phyloP scores from a whole-genome alignment of 2,113 vertebrate species.

The Bubo blakistoni region DNA sequence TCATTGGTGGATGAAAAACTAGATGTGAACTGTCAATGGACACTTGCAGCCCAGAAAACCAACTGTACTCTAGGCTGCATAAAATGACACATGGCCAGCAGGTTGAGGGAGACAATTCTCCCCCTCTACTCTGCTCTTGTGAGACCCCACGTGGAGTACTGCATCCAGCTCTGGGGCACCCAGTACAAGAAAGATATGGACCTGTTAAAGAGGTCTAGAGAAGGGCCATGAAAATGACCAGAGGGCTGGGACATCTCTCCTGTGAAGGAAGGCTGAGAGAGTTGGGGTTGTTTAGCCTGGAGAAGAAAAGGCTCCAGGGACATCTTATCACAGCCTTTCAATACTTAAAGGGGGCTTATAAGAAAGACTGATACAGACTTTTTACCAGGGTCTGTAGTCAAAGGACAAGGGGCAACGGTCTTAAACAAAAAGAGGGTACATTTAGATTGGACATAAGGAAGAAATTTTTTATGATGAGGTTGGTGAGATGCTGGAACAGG shows the following conservation, averaged over 20 bases:
- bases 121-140: not conserved
- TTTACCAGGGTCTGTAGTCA: not conserved
- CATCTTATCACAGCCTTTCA: not conserved
- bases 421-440: not conserved
- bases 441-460: not conserved
- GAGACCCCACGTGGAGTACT: not conserved
- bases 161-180: not conserved
- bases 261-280: not conserved
- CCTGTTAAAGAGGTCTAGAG: not conserved
- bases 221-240: not conserved
- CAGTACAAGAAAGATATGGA: not conserved
- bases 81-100: not conserved
- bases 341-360: not conserved
- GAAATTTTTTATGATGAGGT: not conserved
- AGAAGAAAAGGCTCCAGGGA: not conserved
- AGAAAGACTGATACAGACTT: not conserved
- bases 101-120: not conserved
- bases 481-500: not conserved
- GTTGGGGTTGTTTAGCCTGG: not conserved
- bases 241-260: not conserved
- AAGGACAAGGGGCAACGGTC: not conserved
- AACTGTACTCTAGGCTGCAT: not conserved
- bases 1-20: not conserved
- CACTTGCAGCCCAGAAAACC: not conserved
- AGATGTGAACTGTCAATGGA: not conserved